Base-by-base conservation (phyloP, 2,113 vertebrate genomes). In the Eublepharis macularius region DNA sequence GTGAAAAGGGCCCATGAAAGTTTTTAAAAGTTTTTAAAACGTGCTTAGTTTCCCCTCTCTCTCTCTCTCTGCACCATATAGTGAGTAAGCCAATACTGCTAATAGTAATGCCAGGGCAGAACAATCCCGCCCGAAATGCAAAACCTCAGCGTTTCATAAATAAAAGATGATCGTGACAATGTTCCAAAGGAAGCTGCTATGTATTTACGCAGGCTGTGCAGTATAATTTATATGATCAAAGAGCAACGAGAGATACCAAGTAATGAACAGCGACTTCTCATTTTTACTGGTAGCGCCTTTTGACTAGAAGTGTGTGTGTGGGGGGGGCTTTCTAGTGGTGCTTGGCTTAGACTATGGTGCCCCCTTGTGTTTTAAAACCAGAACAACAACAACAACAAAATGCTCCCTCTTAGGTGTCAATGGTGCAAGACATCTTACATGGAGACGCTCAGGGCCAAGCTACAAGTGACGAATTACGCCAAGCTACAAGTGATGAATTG, bases 351-450 rank as follows among this genome's bases (percentile, higher is more conserved):
- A 29, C 76, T 19, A 87, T 90, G 92, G 94, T 88, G 93, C 90
- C 96, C 94, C 88, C 96, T 97, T 86, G 94, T 92, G 96, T 94
- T 88, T 80, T 39, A 74, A 43, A 1, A 77, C 43, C 41, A 78
- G 51, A 34, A 69, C 16, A 26, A 24, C 49, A 34, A 69, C 16
- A 26, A 24, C 49, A 54, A 17, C 54, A 17, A 36, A 68, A 68
- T 32, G 17, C 26, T 39, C 36, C 8, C 72, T 57, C 34, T 9
- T 4, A 41, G 17, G 29, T 57, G 41, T 45, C 65, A 85, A 77
- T 45, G 26, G 32, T 8, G 32, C 32, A 12, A n/a, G n/a, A n/a
- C n/a, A n/a, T n/a, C n/a, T n/a, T n/a, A n/a, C n/a, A n/a, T n/a
- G n/a, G n/a, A n/a, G n/a, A n/a, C n/a, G n/a, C n/a, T n/a, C n/a